These are phyloP conservation scores for Sesia apiformis DNA, from an alignment of 2,888 invertebrate species.

Conservation along the genomic window DNA sequence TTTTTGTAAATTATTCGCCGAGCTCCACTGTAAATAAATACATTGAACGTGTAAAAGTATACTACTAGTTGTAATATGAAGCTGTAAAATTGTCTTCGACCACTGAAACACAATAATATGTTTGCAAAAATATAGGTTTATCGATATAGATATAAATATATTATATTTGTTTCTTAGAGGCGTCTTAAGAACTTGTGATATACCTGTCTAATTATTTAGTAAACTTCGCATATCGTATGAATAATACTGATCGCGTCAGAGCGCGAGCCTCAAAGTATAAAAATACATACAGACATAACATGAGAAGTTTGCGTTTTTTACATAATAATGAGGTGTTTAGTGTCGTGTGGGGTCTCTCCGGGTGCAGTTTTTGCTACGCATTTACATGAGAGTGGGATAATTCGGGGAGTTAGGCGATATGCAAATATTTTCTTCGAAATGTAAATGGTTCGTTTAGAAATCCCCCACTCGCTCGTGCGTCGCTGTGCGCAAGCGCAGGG, in stretches of 20 bases:
- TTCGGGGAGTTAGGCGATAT: constrained; percentile 70
- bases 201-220: constrained; percentile 29
- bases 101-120: constrained; percentile 33
- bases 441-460: constrained; percentile 37
- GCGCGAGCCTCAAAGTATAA: constrained; percentile 32
- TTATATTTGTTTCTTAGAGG: constrained; percentile 68
- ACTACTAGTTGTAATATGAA: constrained; percentile 44
- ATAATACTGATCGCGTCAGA: no score
- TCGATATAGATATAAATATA: constrained; percentile 24
- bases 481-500: constrained; percentile 18
- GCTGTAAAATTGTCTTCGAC: constrained; percentile 32
- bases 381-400: constrained; percentile 56
- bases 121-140: constrained; percentile 38
- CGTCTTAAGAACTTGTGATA: constrained; percentile 70
- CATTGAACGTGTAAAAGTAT: constrained; percentile 61
- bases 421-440: constrained; percentile 68
- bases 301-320: not conserved
- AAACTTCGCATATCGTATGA: no score
- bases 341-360: constrained; percentile 58
- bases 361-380: constrained; percentile 57
- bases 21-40: constrained; percentile 64
- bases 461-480: constrained; percentile 31
- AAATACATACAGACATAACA: constrained; percentile 71
- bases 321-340: not conserved
- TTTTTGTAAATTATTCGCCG: constrained; percentile 68